A percentile compares a stretch with the other conserved stretches of the same genome.
phyloP scores from a whole-genome alignment of 2,888 invertebrate genomes.

The Scotopteryx bipunctaria region DNA sequence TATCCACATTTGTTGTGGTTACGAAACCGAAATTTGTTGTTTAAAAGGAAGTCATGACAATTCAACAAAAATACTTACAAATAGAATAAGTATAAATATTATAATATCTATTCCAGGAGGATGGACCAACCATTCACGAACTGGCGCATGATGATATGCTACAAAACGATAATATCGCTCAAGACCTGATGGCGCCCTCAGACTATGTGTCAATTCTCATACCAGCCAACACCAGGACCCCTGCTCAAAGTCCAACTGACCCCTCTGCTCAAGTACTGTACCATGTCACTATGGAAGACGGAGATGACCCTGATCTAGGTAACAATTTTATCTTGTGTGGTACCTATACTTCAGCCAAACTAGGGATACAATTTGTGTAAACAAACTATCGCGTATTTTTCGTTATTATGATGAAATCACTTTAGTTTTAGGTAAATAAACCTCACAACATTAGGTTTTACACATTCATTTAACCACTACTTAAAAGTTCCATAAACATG shows the following conservation, averaged over 20 bases:
- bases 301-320: constrained; percentile 69
- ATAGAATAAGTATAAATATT: not conserved
- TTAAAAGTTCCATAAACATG: no score
- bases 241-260: constrained; percentile 45
- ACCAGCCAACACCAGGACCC: constrained; percentile 39
- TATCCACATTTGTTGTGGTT: constrained; percentile 1
- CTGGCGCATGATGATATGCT: constrained; percentile 73
- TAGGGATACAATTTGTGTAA: no score
- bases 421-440: no score
- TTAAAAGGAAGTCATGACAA: no score
- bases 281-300: constrained; percentile 76
- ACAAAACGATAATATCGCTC: constrained; percentile 58
- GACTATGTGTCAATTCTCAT: constrained; percentile 60
- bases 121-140: constrained; percentile 80
- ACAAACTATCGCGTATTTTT: no score
- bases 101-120: constrained; percentile 60
- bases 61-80: no score
- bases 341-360: no score
- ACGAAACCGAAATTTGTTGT: not conserved
- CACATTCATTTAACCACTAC: no score
- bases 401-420: no score
- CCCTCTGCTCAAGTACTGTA: constrained; percentile 56
- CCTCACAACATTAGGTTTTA: no score
- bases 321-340: no score
- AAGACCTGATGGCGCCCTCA: constrained; percentile 56